phyloP scores from a whole-genome alignment of 2,888 invertebrate genomes.

The Cenopis cana region DNA sequence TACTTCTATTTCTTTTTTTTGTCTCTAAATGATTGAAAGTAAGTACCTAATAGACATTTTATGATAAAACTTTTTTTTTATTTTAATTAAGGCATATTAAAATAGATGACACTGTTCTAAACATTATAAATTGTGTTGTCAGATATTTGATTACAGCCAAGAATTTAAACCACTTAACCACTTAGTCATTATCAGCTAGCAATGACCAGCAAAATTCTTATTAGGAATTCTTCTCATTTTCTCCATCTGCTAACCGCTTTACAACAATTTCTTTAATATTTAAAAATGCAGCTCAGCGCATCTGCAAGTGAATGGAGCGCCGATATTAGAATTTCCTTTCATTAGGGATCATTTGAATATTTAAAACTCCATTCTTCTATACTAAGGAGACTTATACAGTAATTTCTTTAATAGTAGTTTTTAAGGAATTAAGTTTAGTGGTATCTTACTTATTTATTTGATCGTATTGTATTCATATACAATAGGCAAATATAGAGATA shows the following conservation, averaged over 20 bases:
- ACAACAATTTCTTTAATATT: slow-evolving; percentile 33
- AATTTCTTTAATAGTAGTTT: background rate
- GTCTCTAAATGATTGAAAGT: too few species aligned
- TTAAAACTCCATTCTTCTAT: slow-evolving; percentile 25
- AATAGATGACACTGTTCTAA: too few species aligned
- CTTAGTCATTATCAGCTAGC: background rate
- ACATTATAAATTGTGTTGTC: background rate
- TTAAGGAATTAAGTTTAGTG: too few species aligned
- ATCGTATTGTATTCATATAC: too few species aligned
- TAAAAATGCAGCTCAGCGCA: slow-evolving; percentile 35
- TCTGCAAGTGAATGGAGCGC: slow-evolving; percentile 27
- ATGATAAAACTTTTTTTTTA: too few species aligned
- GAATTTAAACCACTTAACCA: background rate
- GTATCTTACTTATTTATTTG: too few species aligned
- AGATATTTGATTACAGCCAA: background rate
- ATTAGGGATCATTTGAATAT: slow-evolving; percentile 39
- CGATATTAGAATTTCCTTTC: slow-evolving; percentile 43
- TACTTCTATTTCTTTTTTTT: too few species aligned
- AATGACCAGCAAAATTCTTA: slow-evolving; percentile 24
- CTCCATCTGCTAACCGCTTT: slow-evolving; percentile 19
- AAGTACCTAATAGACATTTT: too few species aligned
- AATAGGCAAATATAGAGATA: too few species aligned
- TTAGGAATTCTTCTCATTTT: slow-evolving; percentile 22
- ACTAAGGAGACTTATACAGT: slow-evolving; percentile 11
- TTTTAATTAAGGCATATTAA: too few species aligned